Conservation (phyloP, 2,888 invertebrate species). For the Nephrocerus scutellatus region DNA sequence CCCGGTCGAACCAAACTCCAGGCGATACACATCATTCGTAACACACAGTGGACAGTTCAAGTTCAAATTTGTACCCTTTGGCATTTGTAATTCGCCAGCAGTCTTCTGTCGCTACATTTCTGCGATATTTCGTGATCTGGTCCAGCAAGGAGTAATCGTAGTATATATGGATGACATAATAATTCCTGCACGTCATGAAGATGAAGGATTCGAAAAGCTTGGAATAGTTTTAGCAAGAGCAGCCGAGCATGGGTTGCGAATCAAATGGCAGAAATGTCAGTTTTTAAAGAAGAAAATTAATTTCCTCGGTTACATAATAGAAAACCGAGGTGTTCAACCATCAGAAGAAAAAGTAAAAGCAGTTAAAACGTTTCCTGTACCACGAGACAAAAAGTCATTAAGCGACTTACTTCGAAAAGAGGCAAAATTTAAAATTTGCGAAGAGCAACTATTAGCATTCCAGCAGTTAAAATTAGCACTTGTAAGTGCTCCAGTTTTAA, state of each 20-base stretch:
- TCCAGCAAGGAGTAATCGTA: not conserved
- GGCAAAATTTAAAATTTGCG: conserved; percentile 11
- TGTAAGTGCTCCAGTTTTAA: conserved; percentile 12
- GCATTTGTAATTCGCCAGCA: conserved; percentile 12
- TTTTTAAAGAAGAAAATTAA: conserved; percentile 6
- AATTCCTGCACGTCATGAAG: conserved; percentile 2
- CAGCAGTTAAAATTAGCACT: conserved; percentile 8
- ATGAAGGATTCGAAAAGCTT: conserved; percentile 3
- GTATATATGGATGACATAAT: conserved; percentile 13
- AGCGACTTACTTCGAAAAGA: conserved; percentile 23
- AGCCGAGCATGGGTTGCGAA: conserved; percentile 9
- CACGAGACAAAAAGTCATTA: conserved; percentile 21
- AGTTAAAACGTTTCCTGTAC: conserved; percentile 3
- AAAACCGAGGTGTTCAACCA: conserved; percentile 6
- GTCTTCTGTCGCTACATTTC: conserved; percentile 10
- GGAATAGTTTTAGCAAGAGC: conserved; percentile 11
- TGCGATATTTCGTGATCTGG: conserved; percentile 4
- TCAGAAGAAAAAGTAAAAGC: conserved; percentile 4
- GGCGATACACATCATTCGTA: conserved; percentile 22
- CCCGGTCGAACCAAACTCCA: conserved; percentile 16
- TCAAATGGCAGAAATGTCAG: conserved; percentile 13
- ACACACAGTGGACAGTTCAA: conserved; percentile 22
- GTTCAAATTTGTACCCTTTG: conserved; percentile 19
- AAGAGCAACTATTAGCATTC: conserved; percentile 8
- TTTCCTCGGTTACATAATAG: conserved; percentile 13